These are phyloP conservation scores for Nicator chloris DNA, from an alignment of 2,113 vertebrate genomes.

Conservation along the genomic window DNA sequence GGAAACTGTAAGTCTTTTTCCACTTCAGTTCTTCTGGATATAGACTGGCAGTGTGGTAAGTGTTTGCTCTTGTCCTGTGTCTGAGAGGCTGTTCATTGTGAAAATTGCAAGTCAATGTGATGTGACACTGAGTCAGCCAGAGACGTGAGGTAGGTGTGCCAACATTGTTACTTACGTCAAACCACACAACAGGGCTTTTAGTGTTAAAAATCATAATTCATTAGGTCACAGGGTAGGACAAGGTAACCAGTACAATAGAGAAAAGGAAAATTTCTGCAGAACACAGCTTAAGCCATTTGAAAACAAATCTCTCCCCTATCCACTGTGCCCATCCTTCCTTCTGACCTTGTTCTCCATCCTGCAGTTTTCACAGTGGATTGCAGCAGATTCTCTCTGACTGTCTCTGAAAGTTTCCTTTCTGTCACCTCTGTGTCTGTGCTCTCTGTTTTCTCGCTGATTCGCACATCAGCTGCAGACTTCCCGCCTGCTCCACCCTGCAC, in stretches of 20 bases:
- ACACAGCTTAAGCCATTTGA: not conserved
- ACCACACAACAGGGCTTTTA: not conserved
- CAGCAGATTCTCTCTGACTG: not conserved
- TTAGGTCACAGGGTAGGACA: not conserved
- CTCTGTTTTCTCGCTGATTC: not conserved
- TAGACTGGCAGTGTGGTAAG: not conserved
- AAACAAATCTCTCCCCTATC: not conserved
- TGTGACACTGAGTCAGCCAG: conserved; percentile 19
- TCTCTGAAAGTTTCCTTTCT: conserved; percentile 23
- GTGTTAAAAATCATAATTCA: not conserved
- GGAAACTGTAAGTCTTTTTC: not conserved
- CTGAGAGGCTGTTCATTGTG: not conserved
- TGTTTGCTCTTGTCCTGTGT: not conserved
- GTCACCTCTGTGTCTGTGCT: not conserved
- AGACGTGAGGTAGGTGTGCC: not conserved
- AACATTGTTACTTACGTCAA: not conserved
- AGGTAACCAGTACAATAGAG: not conserved
- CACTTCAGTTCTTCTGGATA: not conserved
- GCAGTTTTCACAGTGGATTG: not conserved
- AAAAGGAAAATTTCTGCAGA: not conserved
- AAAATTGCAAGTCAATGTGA: not conserved
- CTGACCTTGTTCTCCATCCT: conserved; percentile 10
- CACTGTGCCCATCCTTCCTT: not conserved
- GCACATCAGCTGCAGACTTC: not conserved
- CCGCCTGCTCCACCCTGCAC: not conserved